These are phyloP conservation scores for Mionectes macconnelli DNA, from an alignment of 2,113 vertebrate genomes.

Conservation along the genomic window DNA sequence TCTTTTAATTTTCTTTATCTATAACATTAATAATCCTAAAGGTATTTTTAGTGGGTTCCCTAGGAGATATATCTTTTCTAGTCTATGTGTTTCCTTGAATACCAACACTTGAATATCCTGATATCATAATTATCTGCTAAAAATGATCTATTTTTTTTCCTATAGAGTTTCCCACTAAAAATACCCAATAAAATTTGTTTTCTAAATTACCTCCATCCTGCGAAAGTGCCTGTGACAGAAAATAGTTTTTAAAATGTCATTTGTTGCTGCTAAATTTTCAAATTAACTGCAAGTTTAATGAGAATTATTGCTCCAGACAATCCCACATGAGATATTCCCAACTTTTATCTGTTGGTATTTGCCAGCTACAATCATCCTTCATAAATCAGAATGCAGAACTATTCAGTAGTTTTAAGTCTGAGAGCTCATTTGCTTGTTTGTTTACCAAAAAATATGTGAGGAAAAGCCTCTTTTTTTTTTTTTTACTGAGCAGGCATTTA, in stretches of 20 bases:
- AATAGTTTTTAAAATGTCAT: conserved; percentile 28
- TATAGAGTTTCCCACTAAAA: conserved; percentile 37
- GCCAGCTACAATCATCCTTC: background rate
- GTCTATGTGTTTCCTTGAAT: conserved; percentile 40
- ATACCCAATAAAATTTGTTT: conserved; percentile 36
- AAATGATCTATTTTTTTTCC: background rate
- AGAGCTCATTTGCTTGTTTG: conserved; percentile 8
- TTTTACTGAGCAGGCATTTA: background rate
- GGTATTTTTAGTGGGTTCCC: conserved; percentile 51
- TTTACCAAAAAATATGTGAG: background rate
- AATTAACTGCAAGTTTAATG: conserved; percentile 48
- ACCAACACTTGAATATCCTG: conserved; percentile 41
- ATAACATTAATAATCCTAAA: conserved; percentile 45
- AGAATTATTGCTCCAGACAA: conserved; percentile 43
- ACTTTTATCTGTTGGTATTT: conserved; percentile 46
- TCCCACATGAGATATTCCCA: conserved; percentile 26
- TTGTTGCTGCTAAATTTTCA: conserved; percentile 31
- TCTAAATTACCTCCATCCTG: conserved; percentile 32
- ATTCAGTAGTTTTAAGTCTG: background rate
- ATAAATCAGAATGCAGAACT: conserved; percentile 14
- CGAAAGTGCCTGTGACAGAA: conserved; percentile 29
- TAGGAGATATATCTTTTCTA: conserved; percentile 32
- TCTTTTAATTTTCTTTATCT: conserved; percentile 57
- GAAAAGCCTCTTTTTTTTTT: background rate
- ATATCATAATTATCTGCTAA: conserved; percentile 45